Percentiles rank a stretch among this genome's conserved stretches.
Evolutionary conservation across 2,797 vertebrate species (phyloP).

Genomic region (Sternotherus odoratus): DNA sequence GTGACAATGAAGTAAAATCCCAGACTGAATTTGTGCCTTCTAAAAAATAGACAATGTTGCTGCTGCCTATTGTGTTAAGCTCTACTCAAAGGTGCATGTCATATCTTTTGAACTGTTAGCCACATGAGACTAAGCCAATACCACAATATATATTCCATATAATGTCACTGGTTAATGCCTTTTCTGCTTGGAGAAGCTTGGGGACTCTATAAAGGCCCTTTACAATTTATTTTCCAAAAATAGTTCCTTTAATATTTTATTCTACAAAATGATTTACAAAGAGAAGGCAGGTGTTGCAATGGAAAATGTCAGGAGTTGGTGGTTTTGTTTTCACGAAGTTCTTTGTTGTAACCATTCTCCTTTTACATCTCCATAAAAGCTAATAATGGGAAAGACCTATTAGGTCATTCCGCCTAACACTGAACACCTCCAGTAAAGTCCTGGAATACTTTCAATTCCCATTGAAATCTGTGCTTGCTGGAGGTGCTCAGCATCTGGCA

Average conservation of each 20-base stretch:
- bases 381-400: neutral
- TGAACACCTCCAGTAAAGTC: neutral
- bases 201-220: neutral
- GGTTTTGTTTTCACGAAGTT: neutral
- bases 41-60: neutral
- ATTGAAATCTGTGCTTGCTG: neutral
- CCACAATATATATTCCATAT: neutral
- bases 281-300: neutral
- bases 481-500: neutral
- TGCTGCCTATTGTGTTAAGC: neutral
- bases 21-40: neutral
- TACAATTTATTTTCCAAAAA: neutral
- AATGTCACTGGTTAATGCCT: neutral
- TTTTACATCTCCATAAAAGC: neutral
- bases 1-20: neutral
- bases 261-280: neutral
- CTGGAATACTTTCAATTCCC: neutral
- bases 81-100: neutral
- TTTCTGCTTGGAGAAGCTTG: neutral
- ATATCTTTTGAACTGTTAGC: neutral
- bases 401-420: neutral
- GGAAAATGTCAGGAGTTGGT: neutral
- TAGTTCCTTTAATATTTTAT: fast-evolving
- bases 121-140: neutral
- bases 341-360: neutral